Conservation (phyloP, 1,140 invertebrate genomes). For the Piezodorus guildinii region DNA sequence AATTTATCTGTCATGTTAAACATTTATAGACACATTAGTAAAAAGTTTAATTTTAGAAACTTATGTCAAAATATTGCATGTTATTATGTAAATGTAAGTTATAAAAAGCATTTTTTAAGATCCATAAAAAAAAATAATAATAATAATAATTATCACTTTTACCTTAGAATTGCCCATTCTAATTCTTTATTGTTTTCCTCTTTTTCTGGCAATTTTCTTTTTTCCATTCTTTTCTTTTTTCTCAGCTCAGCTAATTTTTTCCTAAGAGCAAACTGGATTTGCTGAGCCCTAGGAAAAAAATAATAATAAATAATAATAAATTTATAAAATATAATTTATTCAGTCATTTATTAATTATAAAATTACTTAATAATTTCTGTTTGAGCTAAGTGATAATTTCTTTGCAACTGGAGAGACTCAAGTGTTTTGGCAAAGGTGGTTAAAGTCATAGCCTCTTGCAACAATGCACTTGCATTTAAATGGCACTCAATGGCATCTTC, state of each 20-base stretch:
- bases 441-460: constrained; percentile 42
- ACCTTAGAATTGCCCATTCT: constrained; percentile 26
- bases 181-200: constrained; percentile 26
- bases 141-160: not conserved
- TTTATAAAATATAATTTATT: not conserved
- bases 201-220: not conserved
- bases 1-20: no score
- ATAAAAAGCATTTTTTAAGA: no score
- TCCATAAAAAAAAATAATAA: not conserved
- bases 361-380: constrained; percentile 32
- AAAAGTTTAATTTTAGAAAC: no score
- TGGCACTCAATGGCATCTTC: constrained; percentile 51
- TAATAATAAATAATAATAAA: constrained; percentile 4
- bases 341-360: constrained; percentile 1
- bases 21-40: no score
- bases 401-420: constrained; percentile 48
- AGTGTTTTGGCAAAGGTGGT: constrained; percentile 39
- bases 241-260: constrained; percentile 22
- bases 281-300: constrained; percentile 26
- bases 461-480: constrained; percentile 43
- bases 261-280: constrained; percentile 24
- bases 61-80: no score
- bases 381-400: constrained; percentile 49
- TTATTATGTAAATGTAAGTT: no score
- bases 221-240: constrained; percentile 23